Evolutionary conservation across 2,797 vertebrate genomes (phyloP), one percentile per base, ranked within the genome.

Genomic region (Rhynchonycteris naso): DNA sequence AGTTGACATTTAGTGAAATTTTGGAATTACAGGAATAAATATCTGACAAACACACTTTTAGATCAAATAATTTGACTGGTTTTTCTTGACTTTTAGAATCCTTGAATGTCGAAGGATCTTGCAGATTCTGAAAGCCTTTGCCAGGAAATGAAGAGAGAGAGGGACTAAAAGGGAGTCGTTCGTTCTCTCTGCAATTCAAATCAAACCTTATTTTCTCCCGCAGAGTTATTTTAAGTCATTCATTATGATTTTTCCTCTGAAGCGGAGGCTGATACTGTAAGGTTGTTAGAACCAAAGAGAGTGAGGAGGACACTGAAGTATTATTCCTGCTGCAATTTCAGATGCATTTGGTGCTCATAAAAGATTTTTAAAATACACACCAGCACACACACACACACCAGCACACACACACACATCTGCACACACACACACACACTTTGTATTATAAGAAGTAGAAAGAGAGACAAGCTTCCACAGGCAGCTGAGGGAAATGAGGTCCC

Each of bases 171-270:
- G 95, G 91, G 91, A 97, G 78, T 89, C 56, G 13, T 93, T 89
- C 56, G 13, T 93, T 98, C 95, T 91, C 95, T 94, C 93, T 96
- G 90, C 93, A 96, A 94, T 72, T 97, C 97, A 98, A 98, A 98
- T 97, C 92, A 97, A 97, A 95, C 95, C 96, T 97, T 30, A 63
- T 97, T 97, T 98, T 97, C 96, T 97, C 93, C 91, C 33, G 91
- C 88, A 90, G 96, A 96, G 93, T 91, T 98, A 98, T 98, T 98
- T 98, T 96, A 98, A 97, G 95, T 97, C 95, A 91, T 97, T 97
- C 95, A 94, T 98, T 97, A 97, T 97, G 96, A 96, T 95, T 94
- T 98, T 94, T n/a, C 97, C 96, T 97, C 97, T 92, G 95, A 97
- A 97, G 91, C 88, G 90, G 95, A 97, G 92, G 58, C 78, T 0